Evolutionary conservation across 2,888 invertebrate species (phyloP).

Genomic region (Drosophila niveifrons): DNA sequence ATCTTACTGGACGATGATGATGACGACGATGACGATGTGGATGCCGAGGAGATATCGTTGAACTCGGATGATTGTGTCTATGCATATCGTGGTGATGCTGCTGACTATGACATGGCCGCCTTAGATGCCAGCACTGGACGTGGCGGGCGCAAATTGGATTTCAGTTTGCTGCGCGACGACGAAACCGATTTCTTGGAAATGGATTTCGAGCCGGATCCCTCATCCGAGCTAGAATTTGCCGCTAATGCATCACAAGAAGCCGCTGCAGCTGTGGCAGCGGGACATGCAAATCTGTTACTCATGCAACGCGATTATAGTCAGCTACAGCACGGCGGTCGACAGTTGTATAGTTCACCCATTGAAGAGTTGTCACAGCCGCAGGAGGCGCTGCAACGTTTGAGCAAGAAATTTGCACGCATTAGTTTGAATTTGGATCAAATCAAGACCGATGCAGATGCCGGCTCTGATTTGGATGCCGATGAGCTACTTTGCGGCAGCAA

Average conservation of each 20-base stretch:
- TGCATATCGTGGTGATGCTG: constrained; percentile 84
- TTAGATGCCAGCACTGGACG: constrained; percentile 66
- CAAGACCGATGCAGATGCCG: constrained; percentile 57
- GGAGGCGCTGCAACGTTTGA: constrained; percentile 71
- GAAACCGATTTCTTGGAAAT: constrained; percentile 85
- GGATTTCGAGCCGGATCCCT: constrained; percentile 85
- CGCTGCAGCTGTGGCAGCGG: constrained; percentile 23
- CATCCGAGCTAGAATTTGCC: constrained; percentile 83
- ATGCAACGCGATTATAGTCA: constrained; percentile 79
- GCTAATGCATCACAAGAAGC: constrained; percentile 51
- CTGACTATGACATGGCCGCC: constrained; percentile 78
- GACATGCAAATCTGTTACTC: constrained; percentile 66
- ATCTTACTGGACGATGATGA: constrained; percentile 78
- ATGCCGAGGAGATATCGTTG: constrained; percentile 83
- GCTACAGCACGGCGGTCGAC: constrained; percentile 66
- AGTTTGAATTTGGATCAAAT: constrained; percentile 83
- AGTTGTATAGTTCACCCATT: constrained; percentile 82
- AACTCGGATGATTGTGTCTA: constrained; percentile 85
- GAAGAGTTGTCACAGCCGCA: constrained; percentile 73
- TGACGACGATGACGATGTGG: constrained; percentile 70
- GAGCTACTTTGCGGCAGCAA: constrained; percentile 45
- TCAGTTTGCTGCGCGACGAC: constrained; percentile 76
- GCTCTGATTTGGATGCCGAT: constrained; percentile 59
- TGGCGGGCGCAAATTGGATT: constrained; percentile 58
- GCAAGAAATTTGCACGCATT: constrained; percentile 83